Evolutionary conservation across 2,113 vertebrate species (phyloP), one percentile per base, ranked within the genome.

Genomic region (Nyctibius bracteatus): DNA sequence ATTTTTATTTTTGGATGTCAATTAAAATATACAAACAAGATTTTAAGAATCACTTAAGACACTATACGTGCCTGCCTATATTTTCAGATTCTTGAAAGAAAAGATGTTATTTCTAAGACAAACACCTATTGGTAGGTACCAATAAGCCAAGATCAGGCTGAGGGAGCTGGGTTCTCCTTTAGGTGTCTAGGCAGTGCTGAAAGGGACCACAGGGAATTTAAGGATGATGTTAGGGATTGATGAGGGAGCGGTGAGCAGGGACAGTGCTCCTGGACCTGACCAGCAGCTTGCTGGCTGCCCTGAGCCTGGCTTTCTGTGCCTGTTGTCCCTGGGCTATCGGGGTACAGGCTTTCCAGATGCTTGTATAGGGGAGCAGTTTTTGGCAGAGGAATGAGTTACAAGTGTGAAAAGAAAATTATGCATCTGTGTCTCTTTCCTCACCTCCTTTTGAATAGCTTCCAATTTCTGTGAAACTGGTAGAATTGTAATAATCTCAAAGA

Each of bases 91-190:
- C 12, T 72, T 83, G 37, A 77, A 71, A 1, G 1, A 62, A 77
- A 63, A 71, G 0, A 30, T 0, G 0, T 14, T 54, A 7, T 55
- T 80, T 86, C 44, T 24, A n/a, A 44, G 63, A 28, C 20, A 7
- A 28, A 10, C 13, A n/a, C 1, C 0, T 49, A 3, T 8, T 61
- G 14, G 12, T 81, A 41, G 21, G 24, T 33, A 23, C 9, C 10
- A 46, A 10, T 23, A 57, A 59, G 14, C 14, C 39, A 52, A 75
- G 62, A 22, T 39, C 5, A 35, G 12, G 3, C 12, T 44, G 9
- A 16, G n/a, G 5, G 2, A 89, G 23, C 5, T 57, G 12, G 5
- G 23, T 8, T 66, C 12, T 35, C 12, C 10, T 66, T 31, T 9
- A 46, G 25, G 8, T 23, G 20, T 3, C n/a, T 37, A 28, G 83